phyloP scores from a whole-genome alignment of 2,888 invertebrate species.

The Tetragnatha montana region DNA sequence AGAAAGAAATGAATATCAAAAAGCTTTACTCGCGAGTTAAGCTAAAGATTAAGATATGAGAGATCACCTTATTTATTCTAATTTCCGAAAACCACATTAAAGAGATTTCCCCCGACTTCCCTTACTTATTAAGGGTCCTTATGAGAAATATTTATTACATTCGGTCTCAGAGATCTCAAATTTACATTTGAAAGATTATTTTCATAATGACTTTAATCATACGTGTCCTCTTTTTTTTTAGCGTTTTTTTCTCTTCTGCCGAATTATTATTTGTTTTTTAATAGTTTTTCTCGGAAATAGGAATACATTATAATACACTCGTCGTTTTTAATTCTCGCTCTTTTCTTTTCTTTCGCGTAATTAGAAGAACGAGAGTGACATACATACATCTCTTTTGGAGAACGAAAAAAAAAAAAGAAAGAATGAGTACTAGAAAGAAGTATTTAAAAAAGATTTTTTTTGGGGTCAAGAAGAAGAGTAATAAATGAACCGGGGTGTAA shows the following conservation, averaged over 20 bases:
- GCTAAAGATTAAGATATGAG: constrained; percentile 56
- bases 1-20: constrained; percentile 15
- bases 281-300: not conserved
- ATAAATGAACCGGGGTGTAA: constrained; percentile 22
- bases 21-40: constrained; percentile 31
- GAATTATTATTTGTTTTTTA: constrained; percentile 46
- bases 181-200: constrained; percentile 70
- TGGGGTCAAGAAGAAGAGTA: constrained; percentile 5
- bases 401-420: constrained; percentile 32
- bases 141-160: constrained; percentile 51
- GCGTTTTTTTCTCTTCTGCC: not conserved
- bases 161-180: constrained; percentile 34
- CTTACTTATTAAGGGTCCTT: constrained; percentile 59
- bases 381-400: not conserved
- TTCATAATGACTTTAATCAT: constrained; percentile 69
- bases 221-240: constrained; percentile 36
- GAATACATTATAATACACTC: constrained; percentile 55
- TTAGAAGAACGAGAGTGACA: constrained; percentile 30
- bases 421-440: constrained; percentile 45
- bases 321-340: constrained; percentile 51
- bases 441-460: constrained; percentile 46
- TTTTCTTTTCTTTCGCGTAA: constrained; percentile 50
- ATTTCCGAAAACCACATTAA: constrained; percentile 67
- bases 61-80: constrained; percentile 63
- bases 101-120: constrained; percentile 36